A percentile compares a stretch with the other conserved stretches of the same genome.
Evolutionary conservation across 2,113 vertebrate genomes (phyloP).

Genomic region (Gavia stellata): DNA sequence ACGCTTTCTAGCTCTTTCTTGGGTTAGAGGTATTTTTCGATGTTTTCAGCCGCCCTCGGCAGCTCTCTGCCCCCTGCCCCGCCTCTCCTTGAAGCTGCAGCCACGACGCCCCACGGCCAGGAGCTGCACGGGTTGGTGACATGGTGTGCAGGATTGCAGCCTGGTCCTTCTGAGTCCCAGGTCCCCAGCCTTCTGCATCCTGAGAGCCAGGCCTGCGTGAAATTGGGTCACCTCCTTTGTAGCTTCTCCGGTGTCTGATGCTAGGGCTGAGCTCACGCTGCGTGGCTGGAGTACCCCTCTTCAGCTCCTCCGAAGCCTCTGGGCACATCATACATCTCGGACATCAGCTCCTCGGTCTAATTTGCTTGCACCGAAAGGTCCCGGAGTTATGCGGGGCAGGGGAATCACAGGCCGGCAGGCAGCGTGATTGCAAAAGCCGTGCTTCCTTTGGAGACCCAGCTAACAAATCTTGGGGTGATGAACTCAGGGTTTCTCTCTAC

Average conservation of each 20-base stretch:
- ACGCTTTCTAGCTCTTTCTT: not conserved
- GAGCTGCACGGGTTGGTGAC: not conserved
- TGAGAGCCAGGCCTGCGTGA: fast-evolving
- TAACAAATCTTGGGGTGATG: not conserved
- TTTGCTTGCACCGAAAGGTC: not conserved
- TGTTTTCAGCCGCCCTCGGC: not conserved
- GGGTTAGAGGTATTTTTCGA: fast-evolving
- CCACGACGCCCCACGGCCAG: fast-evolving
- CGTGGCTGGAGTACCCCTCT: not conserved
- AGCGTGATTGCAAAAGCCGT: not conserved
- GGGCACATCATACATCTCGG: not conserved
- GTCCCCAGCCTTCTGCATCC: not conserved
- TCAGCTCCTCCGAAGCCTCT: not conserved
- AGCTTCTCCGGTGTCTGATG: not conserved
- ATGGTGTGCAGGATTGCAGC: not conserved
- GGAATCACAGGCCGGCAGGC: not conserved
- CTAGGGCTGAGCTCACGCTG: not conserved
- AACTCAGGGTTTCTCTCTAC: not conserved
- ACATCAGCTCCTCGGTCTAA: not conserved
- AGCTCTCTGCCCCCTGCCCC: not conserved
- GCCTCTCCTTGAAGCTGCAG: not conserved
- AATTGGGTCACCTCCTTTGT: not conserved
- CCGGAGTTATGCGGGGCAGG: not conserved
- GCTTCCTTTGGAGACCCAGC: not conserved
- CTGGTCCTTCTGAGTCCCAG: not conserved